Base-by-base conservation (phyloP, 2,113 vertebrate genomes). In the Loxodonta africana region DNA sequence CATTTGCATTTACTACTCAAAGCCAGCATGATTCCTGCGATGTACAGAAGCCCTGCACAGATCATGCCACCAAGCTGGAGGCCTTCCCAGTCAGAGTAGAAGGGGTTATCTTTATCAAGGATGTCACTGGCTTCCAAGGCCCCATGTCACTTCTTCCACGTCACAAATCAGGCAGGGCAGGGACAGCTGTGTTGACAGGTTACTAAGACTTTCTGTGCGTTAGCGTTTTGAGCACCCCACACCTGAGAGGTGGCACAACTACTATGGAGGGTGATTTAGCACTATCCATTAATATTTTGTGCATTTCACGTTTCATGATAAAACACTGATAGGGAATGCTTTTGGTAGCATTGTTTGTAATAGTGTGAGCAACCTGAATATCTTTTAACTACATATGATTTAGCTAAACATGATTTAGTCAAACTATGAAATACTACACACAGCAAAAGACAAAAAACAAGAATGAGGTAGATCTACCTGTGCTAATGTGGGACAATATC, bases 321-420 rank as follows among this genome's bases (percentile, higher is more conserved):
- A 41, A 25, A 10, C 63, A 7, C 1, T 71, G 51, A 30, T 18
- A 41, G 46, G 73, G 67, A 78, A 41, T 57, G 21, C 12, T 71
- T 91, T 76, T 69, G 73, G 28, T 12, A 90, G 7, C 20, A 33
- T 80, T 86, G 41, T 74, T 94, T 96, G 48, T 91, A 62, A 78
- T 44, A 53, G 23, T 48, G 5, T 41, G 21, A 94, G 87, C 21
- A 83, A 28, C 41, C 65, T 95, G 83, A 78, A 41, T 74, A n/a
- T 46, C 23, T 44, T 80, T 78, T 60, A 73, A 33, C 28, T 71
- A 10, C 83, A 30, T 53, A 57, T 57, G 53, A 57, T 17, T 57
- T 57, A 51, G 77, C 14, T 60, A 60, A 90, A 33, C 46, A 46
- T 83, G 20, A 3, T 85, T 71, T 94, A 33, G n/a, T 78, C 83